Base-by-base conservation (phyloP, 2,797 vertebrate genomes). In the Enteromius anoplus region DNA sequence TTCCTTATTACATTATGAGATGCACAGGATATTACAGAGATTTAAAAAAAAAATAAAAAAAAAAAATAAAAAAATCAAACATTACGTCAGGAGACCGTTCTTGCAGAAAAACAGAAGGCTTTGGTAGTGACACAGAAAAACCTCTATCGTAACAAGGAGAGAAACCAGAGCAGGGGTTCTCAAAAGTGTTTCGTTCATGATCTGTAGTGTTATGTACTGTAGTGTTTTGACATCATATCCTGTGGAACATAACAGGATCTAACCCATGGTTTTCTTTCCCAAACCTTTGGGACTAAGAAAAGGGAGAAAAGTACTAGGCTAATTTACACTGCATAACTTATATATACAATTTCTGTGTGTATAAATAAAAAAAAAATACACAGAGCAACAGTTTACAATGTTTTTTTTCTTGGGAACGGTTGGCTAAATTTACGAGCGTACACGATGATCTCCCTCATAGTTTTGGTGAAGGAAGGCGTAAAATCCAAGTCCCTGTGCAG, bases 281-380 rank as follows among this genome's bases (percentile, higher is more conserved):
- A 81, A 81, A 88, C 87, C 85, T 85, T 91, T 70, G 90, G 72
- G 89, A 90, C 86, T 90, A 87, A 88, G 29, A 65, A 78, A 12
- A 45, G 58, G 55, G 68, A 49, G 86, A 87, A 91, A 90, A 85
- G 87, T 95, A 97, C 84, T 85, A 55, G 8, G 8, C 53, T 55
- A 92, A 93, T 95, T 89, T 96, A 93, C 92, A 96, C 91, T 95
- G 94, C 90, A 93, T 94, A 93, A 95, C 95, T 97, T 94, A 98
- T 98, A 98, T 97, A 98, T 98, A 98, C 93, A 95, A 93, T 94
- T 94, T 92, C 11, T 69, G 32, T 86, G 96, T 89, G 92, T 94
- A 95, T 97, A 96, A 26, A 26, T 26, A 95, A 96, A 93, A 91
- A 94, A 87, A 92, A 91, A 94, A 86, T 89, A 94, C 90, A 89